Evolutionary conservation across 2,888 invertebrate genomes (phyloP).

Genomic region (Acanthoscelides obtectus): DNA sequence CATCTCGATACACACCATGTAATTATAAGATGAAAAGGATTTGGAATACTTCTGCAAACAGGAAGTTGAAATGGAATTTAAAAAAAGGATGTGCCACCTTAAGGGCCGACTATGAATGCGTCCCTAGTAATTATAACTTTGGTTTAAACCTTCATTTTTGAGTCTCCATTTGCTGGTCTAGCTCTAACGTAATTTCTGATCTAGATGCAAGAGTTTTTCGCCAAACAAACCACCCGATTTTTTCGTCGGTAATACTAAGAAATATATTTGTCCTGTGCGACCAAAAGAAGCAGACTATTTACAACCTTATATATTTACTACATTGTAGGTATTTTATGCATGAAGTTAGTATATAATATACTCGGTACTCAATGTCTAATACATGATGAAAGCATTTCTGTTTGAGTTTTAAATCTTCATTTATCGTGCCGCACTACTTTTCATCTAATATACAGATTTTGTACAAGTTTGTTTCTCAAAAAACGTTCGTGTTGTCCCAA

Average conservation of each 20-base stretch:
- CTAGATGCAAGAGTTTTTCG: conserved; percentile 10
- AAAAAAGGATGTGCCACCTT: too few relatives aligned
- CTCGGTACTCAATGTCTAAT: conserved; percentile 26
- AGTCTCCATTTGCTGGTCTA: too few relatives aligned
- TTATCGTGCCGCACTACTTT: background rate
- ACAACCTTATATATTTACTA: conserved; percentile 10
- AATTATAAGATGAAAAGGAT: too few relatives aligned
- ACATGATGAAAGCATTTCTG: conserved; percentile 27
- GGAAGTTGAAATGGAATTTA: too few relatives aligned
- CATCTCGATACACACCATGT: too few relatives aligned
- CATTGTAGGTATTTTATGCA: conserved; percentile 28
- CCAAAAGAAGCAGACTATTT: conserved; percentile 22
- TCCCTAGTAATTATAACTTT: too few relatives aligned
- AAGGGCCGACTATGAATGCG: too few relatives aligned
- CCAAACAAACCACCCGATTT: conserved; percentile 10
- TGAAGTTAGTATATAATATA: conserved; percentile 34
- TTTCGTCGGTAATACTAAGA: conserved; percentile 14
- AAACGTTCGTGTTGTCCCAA: background rate
- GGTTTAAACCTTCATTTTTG: too few relatives aligned
- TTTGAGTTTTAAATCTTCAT: conserved; percentile 10
- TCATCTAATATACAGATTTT: background rate
- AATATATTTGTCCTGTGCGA: conserved; percentile 23
- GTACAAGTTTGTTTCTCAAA: background rate
- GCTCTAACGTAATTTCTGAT: background rate
- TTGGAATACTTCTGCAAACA: too few relatives aligned